Evolutionary conservation across 2,113 vertebrate species (phyloP), one percentile per base, ranked within the genome.

Genomic region (Caranx ignobilis): DNA sequence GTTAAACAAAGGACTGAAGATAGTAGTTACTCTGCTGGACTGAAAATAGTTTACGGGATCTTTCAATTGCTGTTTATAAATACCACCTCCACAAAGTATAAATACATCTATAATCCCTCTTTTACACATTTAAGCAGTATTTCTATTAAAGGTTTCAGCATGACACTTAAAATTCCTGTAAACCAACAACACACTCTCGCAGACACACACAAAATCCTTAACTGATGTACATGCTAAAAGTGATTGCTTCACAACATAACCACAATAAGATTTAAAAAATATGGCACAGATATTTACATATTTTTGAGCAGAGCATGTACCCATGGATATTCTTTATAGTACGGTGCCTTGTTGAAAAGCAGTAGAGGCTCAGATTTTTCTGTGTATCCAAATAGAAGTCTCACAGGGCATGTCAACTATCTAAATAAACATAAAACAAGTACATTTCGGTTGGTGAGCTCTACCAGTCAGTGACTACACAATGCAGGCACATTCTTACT

Each of bases 51-150:
- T 87, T 82, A 80, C 79, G 81, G 82, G 85, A 87, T 81, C 64
- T 75, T 83, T 85, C 0, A 37, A 89, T 90, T 91, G 79, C 63
- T 88, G 88, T 90, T 90, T 82, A 94, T 95, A 94, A 95, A 95
- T 94, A 93, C 81, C 89, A 89, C 82, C 83, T 91, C 81, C 85
- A 90, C 83, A 92, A 81, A 82, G 85, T 90, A 95, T 94, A 95
- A 95, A 95, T 94, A 95, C 89, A 90, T 91, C 82, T 78, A 59
- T 86, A 90, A 92, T 92, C 89, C 87, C 87, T 93, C 65, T 82
- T 93, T 92, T 86, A 85, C 80, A 93, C 77, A 66, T 90, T 87
- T 71, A 86, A 69, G 87, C 86, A 85, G 88, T 83, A 89, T 91
- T 83, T 89, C 75, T 82, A 85, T 81, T 85, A 67, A 60, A 87